Base-by-base conservation (phyloP, 2,888 invertebrate species). In the Acrobasis suavella region DNA sequence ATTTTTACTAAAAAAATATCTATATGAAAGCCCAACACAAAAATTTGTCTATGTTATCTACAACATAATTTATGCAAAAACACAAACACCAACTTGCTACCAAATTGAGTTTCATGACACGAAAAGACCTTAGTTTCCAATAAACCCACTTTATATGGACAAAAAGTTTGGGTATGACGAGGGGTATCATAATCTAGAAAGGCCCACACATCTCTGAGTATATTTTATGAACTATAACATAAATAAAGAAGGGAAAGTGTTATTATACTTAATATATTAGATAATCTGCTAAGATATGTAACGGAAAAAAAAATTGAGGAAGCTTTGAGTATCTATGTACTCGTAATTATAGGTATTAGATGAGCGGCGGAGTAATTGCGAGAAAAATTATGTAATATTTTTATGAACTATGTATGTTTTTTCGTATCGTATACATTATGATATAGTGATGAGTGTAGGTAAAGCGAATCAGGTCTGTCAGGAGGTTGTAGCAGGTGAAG, bases 101-200 rank as follows among this genome's bases (percentile, higher is more conserved):
- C 15, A 51, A n/a, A 42, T 52, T 52, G n/a, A 52, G 52, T 52
- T 17, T 17, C 9, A 60, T 56, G 14, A 42, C 62, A 62, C 32
- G 46, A 55, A 50, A 50, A 39, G 39, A 32, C 58, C 42, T 38
- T 39, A 64, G 39, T 64, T 51, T 64, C 56, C 63, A 69, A 71
- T 72, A 68, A 65, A 69, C 67, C 64, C 61, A 65, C 65, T 68
- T 62, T 58, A 63, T 67, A 56, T 60, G 60, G 37, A 66, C 71
- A 72, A 71, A 72, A 74, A 70, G 64, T 72, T 70, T 66, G 60
- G 67, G 68, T 68, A 58, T 67, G 69, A 69, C 69, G 66, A 67
- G 71, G 71, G 69, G 64, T 65, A 65, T 65, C 60, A 68, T 69
- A 69, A 69, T 71, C 63, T 65, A 65, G 65, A 68, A 62, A 66